Conservation (phyloP, 2,113 vertebrate species). For the Uropsilus gracilis region DNA sequence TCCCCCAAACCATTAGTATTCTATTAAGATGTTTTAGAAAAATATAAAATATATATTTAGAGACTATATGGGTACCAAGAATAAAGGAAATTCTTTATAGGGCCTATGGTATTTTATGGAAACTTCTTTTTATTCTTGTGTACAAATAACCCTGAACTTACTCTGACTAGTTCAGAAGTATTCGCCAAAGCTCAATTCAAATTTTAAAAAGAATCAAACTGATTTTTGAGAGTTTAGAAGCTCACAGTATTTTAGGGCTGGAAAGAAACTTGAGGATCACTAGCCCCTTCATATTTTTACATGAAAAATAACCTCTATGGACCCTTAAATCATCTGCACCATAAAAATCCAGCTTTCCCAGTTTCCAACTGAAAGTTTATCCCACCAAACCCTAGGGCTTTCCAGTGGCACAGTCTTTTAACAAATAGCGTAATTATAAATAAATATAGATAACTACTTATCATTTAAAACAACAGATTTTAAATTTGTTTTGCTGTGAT, state of each 20-base stretch:
- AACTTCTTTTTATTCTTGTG: not conserved
- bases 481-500: not conserved
- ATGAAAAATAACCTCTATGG: constrained; percentile 4
- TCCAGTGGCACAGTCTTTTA: not conserved
- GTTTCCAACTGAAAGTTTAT: not conserved
- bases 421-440: not conserved
- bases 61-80: not conserved
- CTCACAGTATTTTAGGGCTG: not conserved
- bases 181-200: not conserved
- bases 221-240: constrained; percentile 16
- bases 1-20: not conserved
- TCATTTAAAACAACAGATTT: not conserved
- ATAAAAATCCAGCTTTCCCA: not conserved
- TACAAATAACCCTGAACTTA: not conserved
- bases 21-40: not conserved
- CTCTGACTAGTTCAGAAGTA: not conserved
- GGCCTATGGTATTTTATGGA: not conserved
- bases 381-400: not conserved
- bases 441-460: not conserved
- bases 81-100: not conserved
- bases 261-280: not conserved
- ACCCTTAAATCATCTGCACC: not conserved
- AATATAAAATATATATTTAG: not conserved
- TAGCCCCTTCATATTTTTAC: not conserved
- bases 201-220: not conserved